These are phyloP conservation scores for Neocrepidodera transversa DNA, from an alignment of 2,888 invertebrate species.

Conservation along the genomic window DNA sequence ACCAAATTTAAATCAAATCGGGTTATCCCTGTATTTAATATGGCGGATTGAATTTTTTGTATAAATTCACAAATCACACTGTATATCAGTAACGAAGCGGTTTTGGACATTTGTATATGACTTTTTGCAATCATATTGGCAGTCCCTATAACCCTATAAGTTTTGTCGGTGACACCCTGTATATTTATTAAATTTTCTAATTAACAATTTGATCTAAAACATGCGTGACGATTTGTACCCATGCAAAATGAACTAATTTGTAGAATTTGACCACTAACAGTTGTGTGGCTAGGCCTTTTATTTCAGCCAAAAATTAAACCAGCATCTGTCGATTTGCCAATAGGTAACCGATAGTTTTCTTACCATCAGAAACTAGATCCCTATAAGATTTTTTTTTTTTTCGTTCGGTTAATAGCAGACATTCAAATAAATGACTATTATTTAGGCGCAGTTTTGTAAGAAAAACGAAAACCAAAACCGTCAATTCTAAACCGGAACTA, in stretches of 20 bases:
- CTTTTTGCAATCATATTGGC: too few species aligned
- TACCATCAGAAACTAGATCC: slow-evolving; percentile 48
- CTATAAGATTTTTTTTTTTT: slow-evolving; percentile 33
- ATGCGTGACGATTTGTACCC: not conserved
- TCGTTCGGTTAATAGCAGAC: slow-evolving; percentile 43
- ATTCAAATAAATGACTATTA: slow-evolving; percentile 52
- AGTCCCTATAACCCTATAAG: too few species aligned
- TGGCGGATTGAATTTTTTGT: too few species aligned
- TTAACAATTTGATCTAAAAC: too few species aligned
- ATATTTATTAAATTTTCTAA: too few species aligned
- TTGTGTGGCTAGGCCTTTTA: slow-evolving; percentile 27
- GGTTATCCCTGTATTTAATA: too few species aligned
- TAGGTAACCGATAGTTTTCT: slow-evolving; percentile 47
- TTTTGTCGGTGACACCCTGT: too few species aligned
- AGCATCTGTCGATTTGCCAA: slow-evolving; percentile 47
- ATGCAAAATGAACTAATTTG: slow-evolving; percentile 21
- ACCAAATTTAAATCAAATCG: too few species aligned
- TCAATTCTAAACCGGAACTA: slow-evolving; percentile 56
- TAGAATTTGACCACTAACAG: slow-evolving; percentile 33
- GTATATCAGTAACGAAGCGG: too few species aligned
- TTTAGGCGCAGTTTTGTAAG: slow-evolving; percentile 47
- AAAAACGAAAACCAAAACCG: slow-evolving; percentile 56
- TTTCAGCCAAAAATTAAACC: slow-evolving; percentile 42
- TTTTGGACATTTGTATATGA: too few species aligned
- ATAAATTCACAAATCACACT: too few species aligned